These are phyloP conservation scores for Ichneumoninae sp. DNA, from an alignment of 2,888 invertebrate species.

Conservation along the genomic window DNA sequence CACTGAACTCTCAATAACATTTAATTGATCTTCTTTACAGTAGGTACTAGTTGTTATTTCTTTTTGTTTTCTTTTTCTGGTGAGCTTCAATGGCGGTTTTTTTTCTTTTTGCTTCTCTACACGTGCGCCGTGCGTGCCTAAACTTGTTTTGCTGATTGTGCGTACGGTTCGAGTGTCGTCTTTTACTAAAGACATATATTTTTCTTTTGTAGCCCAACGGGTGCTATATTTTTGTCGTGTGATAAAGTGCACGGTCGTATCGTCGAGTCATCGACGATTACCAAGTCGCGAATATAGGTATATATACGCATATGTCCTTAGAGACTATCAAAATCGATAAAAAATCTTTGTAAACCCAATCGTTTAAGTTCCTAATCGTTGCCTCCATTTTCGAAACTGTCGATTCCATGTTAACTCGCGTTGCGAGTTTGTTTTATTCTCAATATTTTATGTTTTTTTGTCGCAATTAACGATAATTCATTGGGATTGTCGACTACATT, in stretches of 20 bases:
- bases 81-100: conserved; percentile 45
- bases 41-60: conserved; percentile 65
- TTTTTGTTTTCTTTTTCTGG: conserved; percentile 32
- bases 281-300: conserved; percentile 21
- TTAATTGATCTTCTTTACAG: conserved; percentile 67
- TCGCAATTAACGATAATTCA: conserved; percentile 24
- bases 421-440: conserved; percentile 13
- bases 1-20: conserved; percentile 64
- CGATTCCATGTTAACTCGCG: conserved; percentile 23
- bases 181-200: conserved; percentile 52
- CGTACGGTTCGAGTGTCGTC: conserved; percentile 67
- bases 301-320: conserved; percentile 47
- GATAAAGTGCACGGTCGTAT: conserved; percentile 47
- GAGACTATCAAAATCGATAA: conserved; percentile 50
- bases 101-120: conserved; percentile 46
- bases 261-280: conserved; percentile 34
- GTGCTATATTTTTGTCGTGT: conserved; percentile 38
- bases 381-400: conserved; percentile 26
- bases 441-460: conserved; percentile 25
- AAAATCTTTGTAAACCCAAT: conserved; percentile 35
- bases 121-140: conserved; percentile 66
- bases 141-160: conserved; percentile 67
- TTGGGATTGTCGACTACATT: conserved; percentile 63
- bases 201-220: conserved; percentile 28
- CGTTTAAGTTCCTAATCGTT: conserved; percentile 43